These are phyloP conservation scores for Amiota communis DNA, from an alignment of 2,888 invertebrate genomes.

Conservation along the genomic window DNA sequence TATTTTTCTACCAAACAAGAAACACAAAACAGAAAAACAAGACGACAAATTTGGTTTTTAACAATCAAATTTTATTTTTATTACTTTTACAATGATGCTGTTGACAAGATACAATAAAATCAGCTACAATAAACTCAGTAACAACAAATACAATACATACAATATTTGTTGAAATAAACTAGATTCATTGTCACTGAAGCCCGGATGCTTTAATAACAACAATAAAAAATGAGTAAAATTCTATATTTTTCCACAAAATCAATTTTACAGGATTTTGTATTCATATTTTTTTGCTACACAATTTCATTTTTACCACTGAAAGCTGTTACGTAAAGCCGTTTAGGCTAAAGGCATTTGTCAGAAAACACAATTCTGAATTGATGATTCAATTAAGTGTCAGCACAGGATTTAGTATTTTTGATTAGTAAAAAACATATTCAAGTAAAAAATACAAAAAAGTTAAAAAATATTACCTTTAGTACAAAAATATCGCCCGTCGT, in stretches of 20 bases:
- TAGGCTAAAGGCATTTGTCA: neutral
- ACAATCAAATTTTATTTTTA: slow-evolving; percentile 39
- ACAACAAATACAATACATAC: no score
- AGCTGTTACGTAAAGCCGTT: neutral
- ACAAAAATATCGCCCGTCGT: slow-evolving; percentile 97
- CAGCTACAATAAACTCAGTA: no score
- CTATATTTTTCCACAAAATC: neutral
- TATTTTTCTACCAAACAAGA: no score
- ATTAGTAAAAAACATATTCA: neutral
- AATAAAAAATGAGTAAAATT: no score
- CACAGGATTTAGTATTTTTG: neutral
- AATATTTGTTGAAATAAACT: neutral
- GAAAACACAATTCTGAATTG: neutral
- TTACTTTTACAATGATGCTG: neutral
- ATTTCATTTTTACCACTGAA: neutral
- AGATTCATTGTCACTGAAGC: neutral
- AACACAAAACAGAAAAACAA: no score
- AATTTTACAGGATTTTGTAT: neutral
- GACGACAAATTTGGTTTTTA: slow-evolving; percentile 13
- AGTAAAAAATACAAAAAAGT: neutral
- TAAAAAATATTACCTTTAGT: slow-evolving; percentile 80
- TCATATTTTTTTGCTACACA: neutral
- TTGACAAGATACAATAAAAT: no score
- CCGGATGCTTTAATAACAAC: no score
- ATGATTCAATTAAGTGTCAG: neutral